Evolutionary conservation across 2,888 invertebrate species (phyloP), one percentile per base, ranked within the genome.

Genomic region (Andrena bucephala): DNA sequence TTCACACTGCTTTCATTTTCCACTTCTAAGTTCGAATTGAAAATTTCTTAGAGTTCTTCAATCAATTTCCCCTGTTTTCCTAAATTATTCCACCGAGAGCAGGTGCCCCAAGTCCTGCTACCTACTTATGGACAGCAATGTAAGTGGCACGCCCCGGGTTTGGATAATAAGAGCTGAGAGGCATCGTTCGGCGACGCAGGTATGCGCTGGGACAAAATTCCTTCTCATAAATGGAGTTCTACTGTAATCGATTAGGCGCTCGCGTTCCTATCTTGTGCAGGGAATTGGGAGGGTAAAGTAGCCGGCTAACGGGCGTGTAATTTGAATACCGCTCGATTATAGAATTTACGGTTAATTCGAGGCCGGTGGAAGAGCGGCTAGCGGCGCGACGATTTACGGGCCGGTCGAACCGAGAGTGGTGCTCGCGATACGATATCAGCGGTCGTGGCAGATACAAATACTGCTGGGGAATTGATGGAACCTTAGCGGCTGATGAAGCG

Each of bases 401-500:
- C 59, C 59, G 57, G 63, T 63, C 68, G 65, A 36, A 31, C 31
- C 42, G 52, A 29, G 27, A 8, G 31, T 8, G 24, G 24, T 57
- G 57, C 31, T 48, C 50, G 68, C 36, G 73, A 79, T 73, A 79
- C 77, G 70, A 77, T 71, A 80, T 72, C 80, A 59, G 13, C 50
- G 57, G 31, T 24, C 31, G 67, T 8, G 48, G 52, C 66, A 63
- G 71, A 67, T 78, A 78, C 71, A 60, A 66, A 78, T 75, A 68
- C 75, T 27, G 65, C 16, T 0, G 24, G 20, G n/a, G 81, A 73
- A 81, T 63, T 72, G 81, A 79, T 68, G 68, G 68, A 79, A 73
- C 79, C 67, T 60, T 66, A 57, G 57, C 79, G 71, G 67, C 67
- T 33, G 79, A 78, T 67, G 80, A 68, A 72, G 78, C 81, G 79